Base-by-base conservation (phyloP, 2,888 invertebrate genomes). In the Metalampra italica region DNA sequence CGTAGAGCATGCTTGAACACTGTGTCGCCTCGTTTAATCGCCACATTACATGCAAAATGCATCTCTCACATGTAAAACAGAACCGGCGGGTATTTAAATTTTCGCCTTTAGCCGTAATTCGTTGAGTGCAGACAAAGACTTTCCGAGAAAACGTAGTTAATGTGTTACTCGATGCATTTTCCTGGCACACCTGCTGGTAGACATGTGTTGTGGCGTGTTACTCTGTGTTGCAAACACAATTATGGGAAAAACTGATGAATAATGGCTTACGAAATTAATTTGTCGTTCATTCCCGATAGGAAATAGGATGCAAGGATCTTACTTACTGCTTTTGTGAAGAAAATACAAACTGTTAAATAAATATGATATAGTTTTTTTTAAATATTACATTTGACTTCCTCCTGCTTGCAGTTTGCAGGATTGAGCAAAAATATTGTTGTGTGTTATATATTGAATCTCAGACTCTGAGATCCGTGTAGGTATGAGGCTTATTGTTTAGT, bases 21-120 rank as follows among this genome's bases (percentile, higher is more conserved):
- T 62, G 56, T 76, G 77, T 76, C 74, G 77, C 73, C 76, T 79
- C 80, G 76, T 79, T 82, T 82, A 83, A 78, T 80, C 81, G 75
- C 65, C 70, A 62, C 82, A 79, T 79, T 81, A 82, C 81, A 82
- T 81, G 82, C 83, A 82, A 86, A 87, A 75, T 86, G 86, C 86
- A 87, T 85, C 86, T 86, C 85, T 85, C 76, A 81, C 83, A 89
- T 88, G 89, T 86, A 84, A 88, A 89, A 85, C 78, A 87, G 82
- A 73, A 57, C 78, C 79, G 78, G 68, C 71, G 78, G 82, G 79
- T 83, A 85, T 89, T 87, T 84, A 88, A 87, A 87, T 89, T 88
- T 86, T 78, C 82, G 72, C 83, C 78, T 83, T 83, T 82, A 80
- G 62, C 62, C 80, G 76, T 87, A 87, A 87, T 87, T 85, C 78